Conservation (phyloP, 2,888 invertebrate genomes). For the Diplazon laetatorius region DNA sequence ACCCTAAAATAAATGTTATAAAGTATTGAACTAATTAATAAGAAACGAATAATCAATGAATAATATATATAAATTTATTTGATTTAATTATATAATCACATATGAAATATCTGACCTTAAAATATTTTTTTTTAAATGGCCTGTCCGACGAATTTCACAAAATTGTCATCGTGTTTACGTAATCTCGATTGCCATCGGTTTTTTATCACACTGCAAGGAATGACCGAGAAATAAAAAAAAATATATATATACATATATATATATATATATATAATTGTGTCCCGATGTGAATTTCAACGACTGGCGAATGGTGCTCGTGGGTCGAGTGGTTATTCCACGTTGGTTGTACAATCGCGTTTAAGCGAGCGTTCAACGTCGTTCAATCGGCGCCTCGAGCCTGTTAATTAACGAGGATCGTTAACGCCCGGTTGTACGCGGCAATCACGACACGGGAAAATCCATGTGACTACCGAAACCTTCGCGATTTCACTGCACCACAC, state of each 20-base stretch:
- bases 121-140: no score
- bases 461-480: background rate
- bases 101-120: no score
- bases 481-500: background rate
- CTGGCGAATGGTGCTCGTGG: background rate
- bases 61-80: no score
- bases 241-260: no score
- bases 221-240: constrained; percentile 1
- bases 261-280: no score
- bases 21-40: no score
- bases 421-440: constrained; percentile 8
- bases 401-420: constrained; percentile 51
- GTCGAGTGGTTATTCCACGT: constrained; percentile 17
- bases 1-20: no score
- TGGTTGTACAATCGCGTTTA: constrained; percentile 38
- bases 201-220: no score
- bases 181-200: constrained; percentile 4
- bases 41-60: no score
- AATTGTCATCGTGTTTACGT: background rate
- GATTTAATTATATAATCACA: no score
- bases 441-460: constrained; percentile 11
- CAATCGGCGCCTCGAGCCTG: constrained; percentile 43
- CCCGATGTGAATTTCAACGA: constrained; percentile 1
- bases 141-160: background rate
- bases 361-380: constrained; percentile 46